Base-by-base conservation (phyloP, 2,797 vertebrate genomes). In the Pseudomugil tenellus region DNA sequence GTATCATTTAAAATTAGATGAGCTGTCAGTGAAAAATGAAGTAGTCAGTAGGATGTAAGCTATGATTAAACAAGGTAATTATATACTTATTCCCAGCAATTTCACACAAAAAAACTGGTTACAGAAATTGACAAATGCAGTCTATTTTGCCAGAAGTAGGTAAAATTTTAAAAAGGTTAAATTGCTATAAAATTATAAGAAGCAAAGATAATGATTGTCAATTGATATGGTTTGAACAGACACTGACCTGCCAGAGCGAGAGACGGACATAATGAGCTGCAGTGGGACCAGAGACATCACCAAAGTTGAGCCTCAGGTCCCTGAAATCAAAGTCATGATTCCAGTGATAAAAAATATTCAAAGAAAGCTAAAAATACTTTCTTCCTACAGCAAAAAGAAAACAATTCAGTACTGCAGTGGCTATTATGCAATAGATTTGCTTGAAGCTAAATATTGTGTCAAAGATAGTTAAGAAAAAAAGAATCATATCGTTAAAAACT, bases 211-310 rank as follows among this genome's bases (percentile, higher is more conserved):
- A 63, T 62, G 37, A 63, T 51, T n/a, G 32, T 32, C 56, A 54
- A 46, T 70, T 66, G 60, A 68, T 53, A 19, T 10, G 61, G 52
- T 43, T 21, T 21, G 46, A 70, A 26, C 34, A 37, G 64, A 81
- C 57, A 77, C 39, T 61, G 63, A 65, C 23, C 46, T 46, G 43
- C 58, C 52, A 32, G 29, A 51, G 52, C 10, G 19, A 56, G 48
- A 28, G 31, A 26, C 23, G 29, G 26, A 48, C 57, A 48, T 71
- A 79, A 86, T 77, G 71, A 86, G 76, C 69, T 70, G 69, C 72
- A 58, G 57, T 52, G 74, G 76, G 76, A 81, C 54, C 53, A 41
- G 37, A 49, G 54, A 57, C 62, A 37, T 63, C 43, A 34, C 49
- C 34, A 48, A 19, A 35, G 23, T 49, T 35, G 6, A 37, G 55